Evolutionary conservation across 2,888 invertebrate species (phyloP).

Genomic region (Rapana venosa): DNA sequence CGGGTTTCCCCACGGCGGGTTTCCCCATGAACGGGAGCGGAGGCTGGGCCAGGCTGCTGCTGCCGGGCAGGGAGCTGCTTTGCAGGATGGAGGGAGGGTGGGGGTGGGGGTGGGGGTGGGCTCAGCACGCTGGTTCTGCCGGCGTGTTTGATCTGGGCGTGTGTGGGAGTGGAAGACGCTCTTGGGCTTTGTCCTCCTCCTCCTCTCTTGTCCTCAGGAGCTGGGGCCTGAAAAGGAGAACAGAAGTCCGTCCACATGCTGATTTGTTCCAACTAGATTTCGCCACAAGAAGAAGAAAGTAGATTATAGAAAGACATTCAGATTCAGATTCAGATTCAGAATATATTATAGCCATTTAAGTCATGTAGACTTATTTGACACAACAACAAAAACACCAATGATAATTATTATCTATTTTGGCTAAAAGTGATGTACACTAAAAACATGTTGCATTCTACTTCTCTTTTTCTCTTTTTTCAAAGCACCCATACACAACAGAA

Average conservation of each 20-base stretch:
- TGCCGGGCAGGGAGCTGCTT: background rate
- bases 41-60: background rate
- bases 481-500: too few species aligned
- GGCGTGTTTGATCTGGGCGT: background rate
- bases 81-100: constrained; percentile 16
- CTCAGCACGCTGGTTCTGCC: background rate
- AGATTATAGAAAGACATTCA: too few species aligned
- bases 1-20: background rate
- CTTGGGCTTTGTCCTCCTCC: background rate
- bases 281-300: too few species aligned
- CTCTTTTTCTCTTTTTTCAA: too few species aligned
- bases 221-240: background rate
- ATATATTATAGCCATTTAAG: too few species aligned
- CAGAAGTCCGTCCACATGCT: background rate
- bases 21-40: background rate
- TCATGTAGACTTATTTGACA: too few species aligned
- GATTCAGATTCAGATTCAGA: too few species aligned
- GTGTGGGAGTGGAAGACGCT: background rate
- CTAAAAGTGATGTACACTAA: too few species aligned
- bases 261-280: background rate
- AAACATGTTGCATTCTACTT: too few species aligned
- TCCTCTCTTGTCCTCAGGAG: background rate
- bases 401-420: too few species aligned
- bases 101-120: background rate
- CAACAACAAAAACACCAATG: too few species aligned